A percentile compares a stretch with the other conserved stretches of the same genome.
Evolutionary conservation across 2,797 vertebrate species (phyloP).

Genomic region (Acanthiza pusilla): DNA sequence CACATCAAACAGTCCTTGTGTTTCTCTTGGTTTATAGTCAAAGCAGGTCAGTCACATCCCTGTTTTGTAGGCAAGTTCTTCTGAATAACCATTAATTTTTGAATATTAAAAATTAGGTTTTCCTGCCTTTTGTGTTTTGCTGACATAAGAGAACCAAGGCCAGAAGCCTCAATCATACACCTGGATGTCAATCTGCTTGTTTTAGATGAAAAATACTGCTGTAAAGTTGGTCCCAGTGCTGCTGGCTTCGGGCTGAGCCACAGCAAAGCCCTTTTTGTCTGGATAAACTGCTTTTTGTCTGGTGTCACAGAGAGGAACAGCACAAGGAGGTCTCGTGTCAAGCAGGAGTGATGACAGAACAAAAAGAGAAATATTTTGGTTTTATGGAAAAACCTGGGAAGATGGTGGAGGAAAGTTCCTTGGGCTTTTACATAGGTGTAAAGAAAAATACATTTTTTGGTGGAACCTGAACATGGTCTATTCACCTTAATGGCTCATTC

Average conservation of each 20-base stretch:
- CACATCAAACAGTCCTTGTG: background rate
- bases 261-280: background rate
- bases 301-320: background rate
- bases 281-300: background rate
- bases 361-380: background rate
- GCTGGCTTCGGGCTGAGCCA: background rate
- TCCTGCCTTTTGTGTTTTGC: too few species aligned
- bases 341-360: background rate
- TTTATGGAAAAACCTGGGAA: background rate
- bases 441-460: background rate
- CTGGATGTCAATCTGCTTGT: background rate
- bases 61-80: background rate
- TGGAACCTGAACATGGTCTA: background rate
- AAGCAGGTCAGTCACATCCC: background rate
- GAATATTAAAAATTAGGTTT: background rate
- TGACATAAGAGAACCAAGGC: background rate
- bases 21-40: background rate
- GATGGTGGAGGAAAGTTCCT: background rate
- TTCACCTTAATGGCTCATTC: background rate
- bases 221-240: background rate
- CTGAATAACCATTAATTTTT: background rate
- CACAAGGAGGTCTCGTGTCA: background rate
- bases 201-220: background rate
- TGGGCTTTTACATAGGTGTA: background rate
- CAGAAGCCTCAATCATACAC: background rate